These are phyloP conservation scores for Micromys minutus DNA, from an alignment of 2,113 vertebrate genomes.

Conservation along the genomic window DNA sequence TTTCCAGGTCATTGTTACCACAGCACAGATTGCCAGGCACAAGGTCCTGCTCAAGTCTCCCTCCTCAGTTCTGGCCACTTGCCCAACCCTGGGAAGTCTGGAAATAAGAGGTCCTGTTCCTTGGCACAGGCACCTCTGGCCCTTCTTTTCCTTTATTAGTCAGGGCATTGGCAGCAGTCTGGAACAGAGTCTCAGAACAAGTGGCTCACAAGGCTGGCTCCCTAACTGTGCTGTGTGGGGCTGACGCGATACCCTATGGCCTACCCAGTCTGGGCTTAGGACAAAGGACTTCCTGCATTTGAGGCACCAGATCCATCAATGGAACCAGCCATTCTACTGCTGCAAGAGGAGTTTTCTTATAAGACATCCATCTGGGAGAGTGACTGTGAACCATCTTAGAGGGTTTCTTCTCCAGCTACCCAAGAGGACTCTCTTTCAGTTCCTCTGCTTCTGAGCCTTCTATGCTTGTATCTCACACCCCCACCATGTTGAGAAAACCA, in stretches of 20 bases:
- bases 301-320: neutral
- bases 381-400: neutral
- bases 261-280: neutral
- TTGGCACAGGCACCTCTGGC: neutral
- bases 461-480: neutral
- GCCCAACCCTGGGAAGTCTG: neutral
- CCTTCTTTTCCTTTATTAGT: neutral
- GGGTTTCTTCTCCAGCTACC: neutral
- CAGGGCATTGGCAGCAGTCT: neutral
- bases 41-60: neutral
- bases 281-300: neutral
- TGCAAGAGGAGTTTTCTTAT: neutral
- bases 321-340: neutral
- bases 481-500: slow-evolving; percentile 66
- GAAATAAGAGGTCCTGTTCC: neutral
- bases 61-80: neutral
- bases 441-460: neutral
- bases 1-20: neutral
- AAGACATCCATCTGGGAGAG: neutral
- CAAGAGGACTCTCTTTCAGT: slow-evolving; percentile 1
- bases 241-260: neutral
- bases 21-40: neutral
- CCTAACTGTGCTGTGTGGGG: neutral
- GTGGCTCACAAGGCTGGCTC: neutral
- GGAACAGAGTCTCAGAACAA: neutral